Conservation (phyloP, 92 coral and sea anemone genomes). For the Scolanthus callimorphus region DNA sequence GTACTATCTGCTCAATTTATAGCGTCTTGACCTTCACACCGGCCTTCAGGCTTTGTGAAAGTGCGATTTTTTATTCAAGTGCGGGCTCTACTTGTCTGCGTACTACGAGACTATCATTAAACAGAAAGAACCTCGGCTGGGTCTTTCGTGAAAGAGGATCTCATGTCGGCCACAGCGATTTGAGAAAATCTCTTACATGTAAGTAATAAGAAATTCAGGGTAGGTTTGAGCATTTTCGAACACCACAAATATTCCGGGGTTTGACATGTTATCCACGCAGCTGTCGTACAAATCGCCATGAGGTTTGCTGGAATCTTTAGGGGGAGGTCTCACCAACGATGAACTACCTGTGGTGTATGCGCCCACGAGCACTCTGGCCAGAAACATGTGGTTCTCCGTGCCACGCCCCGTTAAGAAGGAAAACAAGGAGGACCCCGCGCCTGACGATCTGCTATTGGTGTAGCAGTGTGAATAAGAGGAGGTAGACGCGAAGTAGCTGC, state of each 20-base stretch:
- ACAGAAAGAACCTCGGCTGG: too few relatives aligned
- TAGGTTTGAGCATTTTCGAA: conserved; percentile 87
- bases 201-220: conserved; percentile 84
- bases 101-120: too few relatives aligned
- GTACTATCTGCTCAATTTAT: too few relatives aligned
- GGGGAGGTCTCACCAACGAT: conserved; percentile 57
- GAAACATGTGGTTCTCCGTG: conserved; percentile 41
- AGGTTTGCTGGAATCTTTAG: conserved; percentile 68
- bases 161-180: too few relatives aligned
- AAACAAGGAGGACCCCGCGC: too few relatives aligned
- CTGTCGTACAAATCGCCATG: conserved; percentile 73
- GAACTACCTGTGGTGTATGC: conserved; percentile 50
- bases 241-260: conserved; percentile 78
- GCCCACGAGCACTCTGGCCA: conserved; percentile 84
- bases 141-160: too few relatives aligned
- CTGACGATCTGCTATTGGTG: not conserved
- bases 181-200: too few relatives aligned
- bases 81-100: too few relatives aligned
- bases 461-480: conserved; percentile 80
- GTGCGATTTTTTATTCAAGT: too few relatives aligned
- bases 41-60: too few relatives aligned
- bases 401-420: not conserved
- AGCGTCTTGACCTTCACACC: too few relatives aligned
- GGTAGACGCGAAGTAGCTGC: conserved; percentile 82
- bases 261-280: conserved; percentile 44